Percentiles rank a stretch among this genome's conserved stretches.
These are phyloP conservation scores for Lithophane ornitopus DNA, from an alignment of 2,888 invertebrate species.

Conservation along the genomic window DNA sequence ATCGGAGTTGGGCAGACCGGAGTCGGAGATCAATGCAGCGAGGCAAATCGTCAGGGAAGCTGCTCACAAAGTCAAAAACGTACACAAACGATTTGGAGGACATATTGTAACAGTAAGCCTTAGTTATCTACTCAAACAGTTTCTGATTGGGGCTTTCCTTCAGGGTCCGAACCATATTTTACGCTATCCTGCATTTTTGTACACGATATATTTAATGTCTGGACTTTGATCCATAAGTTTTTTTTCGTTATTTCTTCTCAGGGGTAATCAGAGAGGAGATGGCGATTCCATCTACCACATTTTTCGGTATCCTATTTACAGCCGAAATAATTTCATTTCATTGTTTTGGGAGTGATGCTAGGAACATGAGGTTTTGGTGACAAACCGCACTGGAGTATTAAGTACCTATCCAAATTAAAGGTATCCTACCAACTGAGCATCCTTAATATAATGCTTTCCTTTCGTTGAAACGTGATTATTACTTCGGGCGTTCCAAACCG, in stretches of 20 bases:
- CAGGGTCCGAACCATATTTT: too few relatives aligned
- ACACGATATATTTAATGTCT: background rate
- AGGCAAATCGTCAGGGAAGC: conserved; percentile 85
- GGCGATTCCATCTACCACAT: background rate
- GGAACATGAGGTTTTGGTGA: background rate
- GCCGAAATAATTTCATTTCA: background rate
- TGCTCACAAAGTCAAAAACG: conserved; percentile 85
- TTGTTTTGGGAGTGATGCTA: background rate
- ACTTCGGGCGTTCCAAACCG: background rate
- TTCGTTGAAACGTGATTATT: background rate
- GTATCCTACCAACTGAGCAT: background rate
- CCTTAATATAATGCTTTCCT: background rate
- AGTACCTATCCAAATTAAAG: conserved; percentile 6
- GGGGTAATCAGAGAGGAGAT: background rate
- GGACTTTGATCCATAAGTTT: background rate
- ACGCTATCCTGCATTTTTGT: background rate
- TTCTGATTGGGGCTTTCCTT: background rate
- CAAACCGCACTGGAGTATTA: background rate
- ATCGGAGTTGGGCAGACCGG: conserved; percentile 86
- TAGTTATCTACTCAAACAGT: background rate
- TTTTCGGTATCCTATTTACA: background rate
- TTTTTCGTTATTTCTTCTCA: background rate
- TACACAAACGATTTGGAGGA: conserved; percentile 85
- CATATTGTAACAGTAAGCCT: conserved; percentile 80
- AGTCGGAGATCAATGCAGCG: conserved; percentile 85